A percentile compares a stretch with the other conserved stretches of the same genome.
Evolutionary conservation across 2,888 invertebrate species (phyloP).

Genomic region (Osmoderma eremita): DNA sequence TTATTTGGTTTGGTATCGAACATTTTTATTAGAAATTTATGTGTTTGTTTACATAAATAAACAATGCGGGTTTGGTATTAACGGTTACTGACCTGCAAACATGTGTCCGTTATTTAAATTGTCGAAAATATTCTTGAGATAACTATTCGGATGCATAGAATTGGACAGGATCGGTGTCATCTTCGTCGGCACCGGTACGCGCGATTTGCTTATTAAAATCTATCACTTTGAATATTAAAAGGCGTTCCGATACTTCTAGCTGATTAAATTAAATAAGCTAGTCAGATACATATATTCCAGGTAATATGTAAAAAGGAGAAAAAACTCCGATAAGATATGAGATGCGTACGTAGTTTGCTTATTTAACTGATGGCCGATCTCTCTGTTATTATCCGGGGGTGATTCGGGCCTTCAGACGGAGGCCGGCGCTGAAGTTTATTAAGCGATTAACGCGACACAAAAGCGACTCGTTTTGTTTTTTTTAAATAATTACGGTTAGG

Average conservation of each 20-base stretch:
- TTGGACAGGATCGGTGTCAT: slow-evolving; percentile 47
- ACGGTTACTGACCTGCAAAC: slow-evolving; percentile 41
- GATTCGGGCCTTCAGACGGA: not conserved
- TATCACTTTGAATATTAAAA: slow-evolving; percentile 60
- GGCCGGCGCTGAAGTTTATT: slow-evolving; percentile 1
- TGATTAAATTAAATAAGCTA: slow-evolving; percentile 58
- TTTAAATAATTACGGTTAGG: slow-evolving; percentile 53
- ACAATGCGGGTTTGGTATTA: slow-evolving; percentile 41
- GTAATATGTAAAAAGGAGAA: slow-evolving; percentile 42
- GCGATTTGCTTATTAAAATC: slow-evolving; percentile 7
- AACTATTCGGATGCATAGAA: slow-evolving; percentile 39
- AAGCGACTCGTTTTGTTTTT: not conserved
- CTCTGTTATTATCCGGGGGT: no score
- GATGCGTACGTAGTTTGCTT: slow-evolving; percentile 25
- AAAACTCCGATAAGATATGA: slow-evolving; percentile 54
- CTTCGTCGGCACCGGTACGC: not conserved
- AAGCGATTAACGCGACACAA: not conserved
- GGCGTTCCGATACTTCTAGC: slow-evolving; percentile 59
- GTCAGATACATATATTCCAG: slow-evolving; percentile 51
- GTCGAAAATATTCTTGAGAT: slow-evolving; percentile 42
- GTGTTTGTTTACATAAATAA: slow-evolving; percentile 41
- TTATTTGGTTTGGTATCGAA: not conserved
- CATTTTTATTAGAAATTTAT: not conserved
- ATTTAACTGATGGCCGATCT: no score
- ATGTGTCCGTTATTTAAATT: slow-evolving; percentile 39